phyloP scores from a whole-genome alignment of 30 jellyfish, hydroid and myxozoan genomes.

The Catostylus mosaicus region DNA sequence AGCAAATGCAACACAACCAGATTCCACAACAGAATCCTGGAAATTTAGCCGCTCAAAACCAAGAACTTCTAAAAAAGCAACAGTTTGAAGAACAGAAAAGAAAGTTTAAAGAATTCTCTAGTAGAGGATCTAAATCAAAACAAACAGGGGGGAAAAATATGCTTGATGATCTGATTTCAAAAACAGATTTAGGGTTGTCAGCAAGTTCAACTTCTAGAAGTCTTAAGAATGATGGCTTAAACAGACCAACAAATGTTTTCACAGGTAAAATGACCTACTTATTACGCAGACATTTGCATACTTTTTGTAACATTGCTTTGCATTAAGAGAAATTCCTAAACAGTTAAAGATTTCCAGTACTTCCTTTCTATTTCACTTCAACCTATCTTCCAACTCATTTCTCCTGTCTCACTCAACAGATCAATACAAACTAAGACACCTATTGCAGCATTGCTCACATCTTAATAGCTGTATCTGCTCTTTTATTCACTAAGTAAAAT shows the following conservation, averaged over 20 bases:
- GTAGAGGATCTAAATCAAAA: conserved; percentile 37
- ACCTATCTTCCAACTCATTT: too few relatives aligned
- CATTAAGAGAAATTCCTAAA: too few relatives aligned
- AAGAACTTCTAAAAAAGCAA: conserved; percentile 30
- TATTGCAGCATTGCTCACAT: too few relatives aligned
- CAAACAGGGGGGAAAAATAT: conserved; percentile 51
- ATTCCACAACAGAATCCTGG: conserved; percentile 14
- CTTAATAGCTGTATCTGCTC: too few relatives aligned
- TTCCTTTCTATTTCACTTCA: too few relatives aligned
- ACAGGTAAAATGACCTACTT: conserved; percentile 1
- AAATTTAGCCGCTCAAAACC: conserved; percentile 2
- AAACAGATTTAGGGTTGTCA: conserved; percentile 59
- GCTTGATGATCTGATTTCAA: conserved; percentile 48
- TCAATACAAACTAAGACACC: too few relatives aligned
- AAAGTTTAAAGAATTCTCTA: conserved; percentile 52
- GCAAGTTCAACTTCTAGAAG: conserved; percentile 12
- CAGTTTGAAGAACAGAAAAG: conserved; percentile 69
- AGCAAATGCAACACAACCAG: conserved; percentile 1
- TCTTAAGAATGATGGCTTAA: background rate
- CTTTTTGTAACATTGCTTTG: too few relatives aligned
- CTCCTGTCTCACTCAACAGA: too few relatives aligned
- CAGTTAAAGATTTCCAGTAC: too few relatives aligned
- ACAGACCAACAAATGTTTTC: conserved; percentile 23
- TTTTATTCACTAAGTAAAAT: too few relatives aligned
- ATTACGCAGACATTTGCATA: too few relatives aligned